These are phyloP conservation scores for Ctenomys sociabilis DNA, from an alignment of 2,113 vertebrate genomes.

Conservation along the genomic window DNA sequence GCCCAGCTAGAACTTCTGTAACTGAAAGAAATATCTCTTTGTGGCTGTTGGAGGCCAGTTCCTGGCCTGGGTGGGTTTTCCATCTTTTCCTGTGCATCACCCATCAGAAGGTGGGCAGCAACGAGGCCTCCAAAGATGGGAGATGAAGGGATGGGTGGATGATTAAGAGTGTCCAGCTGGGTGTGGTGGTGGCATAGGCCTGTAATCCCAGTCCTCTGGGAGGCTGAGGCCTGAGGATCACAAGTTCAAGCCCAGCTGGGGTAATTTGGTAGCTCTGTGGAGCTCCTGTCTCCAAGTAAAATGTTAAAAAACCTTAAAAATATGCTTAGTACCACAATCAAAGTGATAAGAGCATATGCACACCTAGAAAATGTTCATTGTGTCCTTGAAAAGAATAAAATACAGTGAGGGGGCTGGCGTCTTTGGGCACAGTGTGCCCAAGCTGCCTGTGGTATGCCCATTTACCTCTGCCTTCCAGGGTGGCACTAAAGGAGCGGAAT, in stretches of 20 bases:
- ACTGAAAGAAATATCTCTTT: neutral
- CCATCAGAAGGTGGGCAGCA: accelerated
- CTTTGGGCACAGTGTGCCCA: neutral
- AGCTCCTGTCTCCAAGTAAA: neutral
- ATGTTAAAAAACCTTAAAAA: neutral
- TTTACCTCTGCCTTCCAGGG: neutral
- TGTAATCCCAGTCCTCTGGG: neutral
- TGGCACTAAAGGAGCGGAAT: constrained; percentile 89
- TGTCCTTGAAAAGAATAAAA: neutral
- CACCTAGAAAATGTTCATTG: neutral
- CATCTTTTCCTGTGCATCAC: neutral
- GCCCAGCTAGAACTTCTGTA: neutral
- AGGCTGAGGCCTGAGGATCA: neutral
- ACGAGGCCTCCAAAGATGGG: neutral
- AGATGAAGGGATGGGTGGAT: no score
- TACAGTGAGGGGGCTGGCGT: neutral
- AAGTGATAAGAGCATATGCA: neutral
- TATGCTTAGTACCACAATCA: neutral
- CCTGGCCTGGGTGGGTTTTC: neutral
- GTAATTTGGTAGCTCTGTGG: neutral
- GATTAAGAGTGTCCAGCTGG: neutral
- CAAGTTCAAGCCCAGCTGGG: neutral
- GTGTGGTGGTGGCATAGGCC: neutral
- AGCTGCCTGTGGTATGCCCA: neutral
- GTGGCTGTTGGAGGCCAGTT: neutral